Evolutionary conservation across 2,888 invertebrate genomes (phyloP), one percentile per base, ranked within the genome.

Genomic region (Eubasilissa splendida): DNA sequence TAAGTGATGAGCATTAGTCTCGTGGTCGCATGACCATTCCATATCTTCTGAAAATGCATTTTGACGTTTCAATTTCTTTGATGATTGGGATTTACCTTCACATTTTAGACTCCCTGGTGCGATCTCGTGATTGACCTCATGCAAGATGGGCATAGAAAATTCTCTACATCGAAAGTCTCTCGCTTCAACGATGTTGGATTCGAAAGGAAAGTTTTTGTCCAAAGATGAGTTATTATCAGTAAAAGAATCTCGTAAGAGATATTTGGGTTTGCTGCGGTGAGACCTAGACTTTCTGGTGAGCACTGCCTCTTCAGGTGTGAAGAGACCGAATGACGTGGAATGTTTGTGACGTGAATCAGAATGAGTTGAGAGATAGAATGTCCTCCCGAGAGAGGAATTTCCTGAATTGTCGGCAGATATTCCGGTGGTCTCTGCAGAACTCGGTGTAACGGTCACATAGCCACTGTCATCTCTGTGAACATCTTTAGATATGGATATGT

Each of bases 381-480:
- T 5, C 58, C 70, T 33, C 33, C 63, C 8, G 50, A 52, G 52
- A 7, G 65, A 53, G 31, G 59, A 76, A 53, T 63, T 77, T 22
- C 74, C 73, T 0, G 77, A 65, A 7, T 54, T 22, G 50, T 74
- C 50, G 9, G 59, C n/a, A 12, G 22, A 71, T 52, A 71, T 53
- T 65, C 53, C 70, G 1, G 82, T 78, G 52, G 71, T 73, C 50
- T 82, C 82, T 4, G 82, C 78, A 1, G 84, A 83, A 31, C 78
- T 78, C 4, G 83, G 83, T n/a, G 83, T 84, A 42, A 74, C 75
- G 8, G 84, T 84, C 12, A 79, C 70, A 73, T 84, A 84, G 7
- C 84, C 84, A 56, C 84, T 84, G 75, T 84, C 84, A 52, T 84
- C 82, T 8, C n/a, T 71, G 11, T 33, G 75, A 11, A 65, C 65